Base-by-base conservation (phyloP, 1,140 invertebrate species). In the Drosophila nannoptera region DNA sequence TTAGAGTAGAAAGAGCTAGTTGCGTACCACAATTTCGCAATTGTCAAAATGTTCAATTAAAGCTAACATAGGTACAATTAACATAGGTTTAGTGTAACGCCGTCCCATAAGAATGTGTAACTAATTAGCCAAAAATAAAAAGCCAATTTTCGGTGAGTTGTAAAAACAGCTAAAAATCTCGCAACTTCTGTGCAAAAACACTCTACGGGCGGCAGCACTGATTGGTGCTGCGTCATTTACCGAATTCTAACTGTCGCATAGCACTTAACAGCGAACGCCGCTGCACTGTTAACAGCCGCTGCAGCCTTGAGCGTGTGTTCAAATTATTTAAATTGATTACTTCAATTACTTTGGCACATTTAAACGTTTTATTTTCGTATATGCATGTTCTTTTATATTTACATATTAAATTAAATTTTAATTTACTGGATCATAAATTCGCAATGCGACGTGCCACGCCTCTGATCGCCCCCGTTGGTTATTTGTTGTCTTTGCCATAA, bases 401-500 rank as follows among this genome's bases (percentile, higher is more conserved):
- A 11, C 12, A 43, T 43, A 43, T 43, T 43, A 14, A 43, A 43
- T 43, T 12, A 14, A 5, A 43, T 43, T 43, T 43, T 14, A 43
- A 43, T 43, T 43, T 7, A 14, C 40, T 43, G 22, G 22, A 22
- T 22, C 22, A 22, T 54, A 9, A 64, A 46, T 55, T 46, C 38
- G 38, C 46, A 49, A 49, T 33, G 43, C 29, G 32, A 33, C 9
- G n/a, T 8, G 9, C 11, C 9, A 0, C 36, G 36, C 36, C 36
- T 38, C 36, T 3, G 36, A 2, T 11, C 36, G 36, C 8, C 35
- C 36, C 36, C 8, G 7, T 22, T 22, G 1, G 22, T 22, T 22
- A 22, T 22, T 22, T 22, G 52, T 56, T 62, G 56, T 40, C 16
- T 59, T 69, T 78, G 63, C 54, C 60, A 71, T 75, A 77, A 76